Conservation (phyloP, 1,140 invertebrate genomes). For the Mylabris phalerata region DNA sequence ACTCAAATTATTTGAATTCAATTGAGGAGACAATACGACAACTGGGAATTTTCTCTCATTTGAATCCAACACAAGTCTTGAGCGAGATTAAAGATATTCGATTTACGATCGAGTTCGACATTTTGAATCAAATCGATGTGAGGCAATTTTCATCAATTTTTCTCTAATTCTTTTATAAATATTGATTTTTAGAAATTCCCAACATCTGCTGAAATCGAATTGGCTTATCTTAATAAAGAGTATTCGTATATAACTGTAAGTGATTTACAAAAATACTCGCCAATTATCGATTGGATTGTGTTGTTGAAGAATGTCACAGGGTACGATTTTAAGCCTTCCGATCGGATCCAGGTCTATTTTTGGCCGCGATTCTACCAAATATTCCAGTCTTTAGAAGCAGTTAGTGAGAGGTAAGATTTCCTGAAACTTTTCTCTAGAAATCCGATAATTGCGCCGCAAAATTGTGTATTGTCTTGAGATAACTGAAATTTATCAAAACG, state of each 20-base stretch:
- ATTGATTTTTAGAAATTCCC: conserved; percentile 12
- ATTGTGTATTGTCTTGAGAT: too few relatives aligned
- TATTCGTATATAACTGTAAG: conserved; percentile 6
- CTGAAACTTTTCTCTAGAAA: too few relatives aligned
- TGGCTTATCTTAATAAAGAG: background rate
- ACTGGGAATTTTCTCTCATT: conserved; percentile 7
- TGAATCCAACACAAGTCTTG: background rate
- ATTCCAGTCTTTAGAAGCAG: background rate
- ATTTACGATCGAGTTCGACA: conserved; percentile 17
- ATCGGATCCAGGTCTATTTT: conserved; percentile 17
- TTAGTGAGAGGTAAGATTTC: too few relatives aligned
- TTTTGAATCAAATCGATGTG: conserved; percentile 13
- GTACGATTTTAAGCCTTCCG: background rate
- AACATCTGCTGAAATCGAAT: background rate
- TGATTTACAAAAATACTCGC: conserved; percentile 13
- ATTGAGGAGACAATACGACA: conserved; percentile 7
- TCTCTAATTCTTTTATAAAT: background rate
- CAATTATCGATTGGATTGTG: conserved; percentile 10
- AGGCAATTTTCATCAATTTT: background rate
- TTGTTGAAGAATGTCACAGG: conserved; percentile 9
- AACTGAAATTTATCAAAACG: background rate
- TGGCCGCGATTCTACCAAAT: conserved; percentile 10
- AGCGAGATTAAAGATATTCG: conserved; percentile 3
- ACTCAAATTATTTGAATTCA: conserved; percentile 15
- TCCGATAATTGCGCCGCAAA: too few relatives aligned